These are phyloP conservation scores for Pavo muticus DNA, from an alignment of 2,113 vertebrate species.

Conservation along the genomic window DNA sequence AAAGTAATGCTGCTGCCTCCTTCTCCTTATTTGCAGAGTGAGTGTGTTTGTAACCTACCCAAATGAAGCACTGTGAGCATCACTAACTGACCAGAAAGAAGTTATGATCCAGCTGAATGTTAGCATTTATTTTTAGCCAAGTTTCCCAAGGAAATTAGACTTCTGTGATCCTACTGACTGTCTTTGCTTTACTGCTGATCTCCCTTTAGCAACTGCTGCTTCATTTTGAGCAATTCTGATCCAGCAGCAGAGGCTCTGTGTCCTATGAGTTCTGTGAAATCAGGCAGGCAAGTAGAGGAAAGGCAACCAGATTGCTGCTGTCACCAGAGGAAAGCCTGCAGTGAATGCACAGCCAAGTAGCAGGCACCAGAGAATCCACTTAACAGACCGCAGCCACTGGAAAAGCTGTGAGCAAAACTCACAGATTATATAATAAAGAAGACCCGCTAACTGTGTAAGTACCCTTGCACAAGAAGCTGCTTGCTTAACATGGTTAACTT, in stretches of 20 bases:
- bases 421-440: not conserved
- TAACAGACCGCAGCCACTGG: not conserved
- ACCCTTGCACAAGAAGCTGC: not conserved
- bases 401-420: not conserved
- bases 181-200: not conserved
- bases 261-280: not conserved
- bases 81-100: not conserved
- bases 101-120: not conserved
- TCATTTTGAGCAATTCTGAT: not conserved
- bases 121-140: not conserved
- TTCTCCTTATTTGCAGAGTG: not conserved
- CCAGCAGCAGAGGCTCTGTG: not conserved
- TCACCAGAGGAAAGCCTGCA: not conserved
- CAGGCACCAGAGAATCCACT: not conserved
- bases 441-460: not conserved
- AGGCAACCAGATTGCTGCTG: not conserved
- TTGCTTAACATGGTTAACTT: slow-evolving; percentile 13
- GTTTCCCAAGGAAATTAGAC: not conserved
- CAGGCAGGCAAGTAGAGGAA: not conserved
- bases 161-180: not conserved
- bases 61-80: not conserved
- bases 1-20: not conserved
- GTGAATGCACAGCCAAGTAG: not conserved
- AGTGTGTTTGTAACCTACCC: not conserved
- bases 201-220: not conserved